Conservation (phyloP, 2,113 vertebrate genomes). For the Heliornis fulica region DNA sequence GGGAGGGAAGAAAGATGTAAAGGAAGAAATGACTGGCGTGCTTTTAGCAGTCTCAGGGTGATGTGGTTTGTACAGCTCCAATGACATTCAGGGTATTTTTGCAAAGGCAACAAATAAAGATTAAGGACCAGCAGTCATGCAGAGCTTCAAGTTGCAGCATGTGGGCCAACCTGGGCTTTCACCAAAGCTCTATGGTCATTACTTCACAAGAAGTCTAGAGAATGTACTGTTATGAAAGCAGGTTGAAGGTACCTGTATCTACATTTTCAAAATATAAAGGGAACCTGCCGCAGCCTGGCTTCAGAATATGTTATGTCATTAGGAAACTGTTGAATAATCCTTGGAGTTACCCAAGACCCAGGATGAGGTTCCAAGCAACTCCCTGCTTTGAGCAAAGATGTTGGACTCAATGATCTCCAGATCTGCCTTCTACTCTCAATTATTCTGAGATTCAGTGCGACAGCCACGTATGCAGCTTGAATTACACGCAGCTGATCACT, state of each 20-base stretch:
- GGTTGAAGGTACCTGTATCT: not conserved
- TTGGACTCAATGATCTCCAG: not conserved
- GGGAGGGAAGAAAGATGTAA: not conserved
- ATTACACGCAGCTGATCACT: not conserved
- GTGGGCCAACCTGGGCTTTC: not conserved
- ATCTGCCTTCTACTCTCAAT: not conserved
- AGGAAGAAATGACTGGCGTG: not conserved
- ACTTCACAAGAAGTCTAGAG: not conserved
- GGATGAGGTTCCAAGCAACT: not conserved
- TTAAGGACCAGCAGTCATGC: not conserved
- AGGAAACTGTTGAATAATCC: not conserved
- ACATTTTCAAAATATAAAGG: not conserved
- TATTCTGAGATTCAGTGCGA: not conserved
- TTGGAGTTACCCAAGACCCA: not conserved
- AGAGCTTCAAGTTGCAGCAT: not conserved
- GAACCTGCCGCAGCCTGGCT: not conserved
- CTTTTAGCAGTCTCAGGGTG: not conserved
- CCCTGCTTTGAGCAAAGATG: not conserved
- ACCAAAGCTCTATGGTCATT: not conserved
- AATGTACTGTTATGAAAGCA: not conserved
- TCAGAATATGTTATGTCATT: not conserved
- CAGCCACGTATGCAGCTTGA: not conserved
- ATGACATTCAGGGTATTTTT: not conserved
- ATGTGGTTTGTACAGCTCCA: not conserved
- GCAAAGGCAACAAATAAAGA: not conserved